Evolutionary conservation across 2,113 vertebrate genomes (phyloP).

Genomic region (Tamias sibiricus): DNA sequence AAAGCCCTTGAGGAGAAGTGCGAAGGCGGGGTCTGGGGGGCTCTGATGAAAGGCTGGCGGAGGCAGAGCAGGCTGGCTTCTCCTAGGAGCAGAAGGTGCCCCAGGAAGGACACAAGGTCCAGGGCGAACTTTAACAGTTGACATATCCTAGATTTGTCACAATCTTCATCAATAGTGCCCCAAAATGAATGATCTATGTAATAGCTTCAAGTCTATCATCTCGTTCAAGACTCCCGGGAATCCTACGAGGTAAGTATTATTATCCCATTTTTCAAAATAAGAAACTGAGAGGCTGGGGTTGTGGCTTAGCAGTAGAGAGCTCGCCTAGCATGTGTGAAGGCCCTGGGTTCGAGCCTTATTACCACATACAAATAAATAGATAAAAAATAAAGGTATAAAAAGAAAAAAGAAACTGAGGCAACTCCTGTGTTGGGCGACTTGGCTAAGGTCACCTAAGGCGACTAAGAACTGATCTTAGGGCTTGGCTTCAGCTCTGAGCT

Average conservation of each 20-base stretch:
- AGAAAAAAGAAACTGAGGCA: not conserved
- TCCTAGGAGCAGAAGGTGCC: rapidly evolving
- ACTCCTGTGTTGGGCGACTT: rapidly evolving
- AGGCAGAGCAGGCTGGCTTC: rapidly evolving
- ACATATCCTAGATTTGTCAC: rapidly evolving
- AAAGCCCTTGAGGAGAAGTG: not conserved
- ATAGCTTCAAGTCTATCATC: not conserved
- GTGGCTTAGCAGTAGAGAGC: no score
- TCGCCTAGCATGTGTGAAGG: no score
- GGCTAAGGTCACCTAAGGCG: not conserved
- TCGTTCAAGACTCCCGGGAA: not conserved
- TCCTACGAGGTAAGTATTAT: no score
- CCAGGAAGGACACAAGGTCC: rapidly evolving
- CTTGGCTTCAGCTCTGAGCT: rapidly evolving
- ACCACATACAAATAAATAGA: no score
- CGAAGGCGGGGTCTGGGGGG: not conserved
- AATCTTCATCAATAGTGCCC: not conserved
- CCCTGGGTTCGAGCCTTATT: no score
- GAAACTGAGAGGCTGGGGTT: no score
- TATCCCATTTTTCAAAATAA: not conserved
- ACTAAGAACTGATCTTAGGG: rapidly evolving
- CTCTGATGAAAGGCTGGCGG: no score
- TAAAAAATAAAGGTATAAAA: no score
- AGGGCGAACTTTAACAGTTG: rapidly evolving
- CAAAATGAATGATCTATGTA: rapidly evolving